A percentile compares a stretch with the other conserved stretches of the same genome.
phyloP scores from a whole-genome alignment of 2,797 vertebrate species.

The Muscicapa striata region DNA sequence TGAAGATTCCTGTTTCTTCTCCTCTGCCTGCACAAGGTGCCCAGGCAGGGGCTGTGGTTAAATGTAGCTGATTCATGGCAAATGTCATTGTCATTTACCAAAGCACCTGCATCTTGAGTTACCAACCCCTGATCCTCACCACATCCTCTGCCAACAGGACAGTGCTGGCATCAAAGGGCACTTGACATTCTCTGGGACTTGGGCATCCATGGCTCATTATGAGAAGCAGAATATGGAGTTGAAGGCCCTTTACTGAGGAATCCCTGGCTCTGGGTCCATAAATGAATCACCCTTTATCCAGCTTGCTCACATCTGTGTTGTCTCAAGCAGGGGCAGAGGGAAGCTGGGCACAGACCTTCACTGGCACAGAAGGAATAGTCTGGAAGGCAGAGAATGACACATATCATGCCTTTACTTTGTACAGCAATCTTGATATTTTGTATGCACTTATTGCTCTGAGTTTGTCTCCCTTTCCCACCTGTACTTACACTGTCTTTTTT shows the following conservation, averaged over 20 bases:
- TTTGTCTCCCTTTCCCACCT: conserved; percentile 60
- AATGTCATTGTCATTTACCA: neutral
- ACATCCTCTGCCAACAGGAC: neutral
- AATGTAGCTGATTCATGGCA: neutral
- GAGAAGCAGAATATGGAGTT: neutral
- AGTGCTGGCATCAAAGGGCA: neutral
- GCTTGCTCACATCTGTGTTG: neutral
- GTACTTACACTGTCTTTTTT: conserved; percentile 56
- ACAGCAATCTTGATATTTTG: conserved; percentile 17
- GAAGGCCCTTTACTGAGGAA: neutral
- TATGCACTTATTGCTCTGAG: conserved; percentile 16
- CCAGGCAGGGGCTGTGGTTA: neutral
- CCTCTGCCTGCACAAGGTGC: neutral
- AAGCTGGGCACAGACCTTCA: neutral
- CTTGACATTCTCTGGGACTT: neutral
- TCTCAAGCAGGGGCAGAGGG: neutral
- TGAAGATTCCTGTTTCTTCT: neutral
- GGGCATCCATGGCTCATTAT: neutral
- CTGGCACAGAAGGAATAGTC: neutral
- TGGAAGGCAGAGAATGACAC: neutral
- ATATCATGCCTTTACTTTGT: conserved; percentile 13
- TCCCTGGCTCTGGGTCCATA: neutral
- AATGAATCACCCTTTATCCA: neutral
- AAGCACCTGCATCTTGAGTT: neutral
- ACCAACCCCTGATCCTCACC: neutral